Conservation (phyloP, 1,140 invertebrate species). For the Drosophila punjabiensis region DNA sequence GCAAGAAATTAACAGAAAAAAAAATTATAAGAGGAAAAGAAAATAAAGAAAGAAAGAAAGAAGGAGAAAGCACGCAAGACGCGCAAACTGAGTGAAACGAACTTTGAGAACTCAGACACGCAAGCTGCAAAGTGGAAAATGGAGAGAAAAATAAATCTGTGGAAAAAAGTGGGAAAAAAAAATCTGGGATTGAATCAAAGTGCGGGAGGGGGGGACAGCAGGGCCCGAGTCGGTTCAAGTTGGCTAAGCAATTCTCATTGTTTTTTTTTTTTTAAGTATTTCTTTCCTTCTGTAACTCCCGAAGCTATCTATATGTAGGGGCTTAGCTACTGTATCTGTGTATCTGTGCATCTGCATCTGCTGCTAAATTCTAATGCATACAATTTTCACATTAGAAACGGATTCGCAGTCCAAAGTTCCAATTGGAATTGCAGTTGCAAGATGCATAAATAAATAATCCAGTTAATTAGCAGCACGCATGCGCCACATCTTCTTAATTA, state of each 20-base stretch:
- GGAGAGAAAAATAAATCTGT: constrained; percentile 8
- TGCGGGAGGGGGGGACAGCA: not conserved
- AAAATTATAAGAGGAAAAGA: not conserved
- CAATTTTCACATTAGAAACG: constrained; percentile 65
- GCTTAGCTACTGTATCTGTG: constrained; percentile 22
- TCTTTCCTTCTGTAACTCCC: not conserved
- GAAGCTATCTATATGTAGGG: not conserved
- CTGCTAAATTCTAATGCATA: constrained; percentile 50
- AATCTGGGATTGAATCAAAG: constrained; percentile 28
- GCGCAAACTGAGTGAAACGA: constrained; percentile 52
- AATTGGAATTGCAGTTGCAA: constrained; percentile 24
- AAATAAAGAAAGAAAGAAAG: not conserved
- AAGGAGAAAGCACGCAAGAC: constrained; percentile 34
- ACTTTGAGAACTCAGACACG: constrained; percentile 65
- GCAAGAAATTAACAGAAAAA: constrained; percentile 2
- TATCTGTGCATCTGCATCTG: constrained; percentile 12
- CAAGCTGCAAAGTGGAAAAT: constrained; percentile 16
- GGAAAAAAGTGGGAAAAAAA: constrained; percentile 5
- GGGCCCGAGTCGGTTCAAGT: constrained; percentile 52
- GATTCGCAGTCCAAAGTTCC: constrained; percentile 46
- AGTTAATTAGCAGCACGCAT: constrained; percentile 47
- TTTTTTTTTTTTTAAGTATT: constrained; percentile 17
- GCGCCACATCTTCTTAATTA: constrained; percentile 26
- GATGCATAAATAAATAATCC: constrained; percentile 50
- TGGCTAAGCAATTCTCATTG: constrained; percentile 61